Percentiles rank a stretch among this genome's conserved stretches.
Conservation (phyloP, 2,113 vertebrate genomes). For the Leucopsar rothschildi region DNA sequence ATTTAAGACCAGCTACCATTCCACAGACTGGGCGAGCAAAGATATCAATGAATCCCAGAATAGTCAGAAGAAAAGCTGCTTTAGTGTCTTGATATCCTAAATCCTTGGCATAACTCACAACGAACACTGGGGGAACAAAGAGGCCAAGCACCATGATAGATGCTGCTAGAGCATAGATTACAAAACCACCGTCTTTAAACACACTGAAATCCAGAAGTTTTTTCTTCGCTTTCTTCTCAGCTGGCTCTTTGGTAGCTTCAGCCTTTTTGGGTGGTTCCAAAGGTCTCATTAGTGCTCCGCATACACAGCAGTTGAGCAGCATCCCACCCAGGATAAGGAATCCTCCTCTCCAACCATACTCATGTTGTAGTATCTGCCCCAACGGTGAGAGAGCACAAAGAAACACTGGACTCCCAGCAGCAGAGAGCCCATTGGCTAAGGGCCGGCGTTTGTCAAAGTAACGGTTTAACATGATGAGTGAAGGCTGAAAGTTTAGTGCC, state of each 20-base stretch:
- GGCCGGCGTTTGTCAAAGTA: constrained; percentile 92
- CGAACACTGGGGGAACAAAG: constrained; percentile 93
- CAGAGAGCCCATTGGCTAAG: constrained; percentile 90
- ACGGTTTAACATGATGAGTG: constrained; percentile 94
- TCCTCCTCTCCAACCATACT: constrained; percentile 90
- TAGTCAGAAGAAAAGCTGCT: constrained; percentile 87
- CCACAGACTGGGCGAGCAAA: constrained; percentile 90
- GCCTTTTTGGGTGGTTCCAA: constrained; percentile 68
- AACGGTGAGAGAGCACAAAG: constrained; percentile 89
- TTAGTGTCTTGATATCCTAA: constrained; percentile 83
- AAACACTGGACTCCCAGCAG: constrained; percentile 91
- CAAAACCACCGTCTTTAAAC: constrained; percentile 86
- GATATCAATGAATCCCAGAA: constrained; percentile 92
- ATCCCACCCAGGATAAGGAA: constrained; percentile 92
- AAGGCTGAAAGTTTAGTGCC: constrained; percentile 94
- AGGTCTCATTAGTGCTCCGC: constrained; percentile 90
- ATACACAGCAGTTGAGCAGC: constrained; percentile 93
- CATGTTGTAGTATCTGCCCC: constrained; percentile 87
- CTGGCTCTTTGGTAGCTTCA: background rate
- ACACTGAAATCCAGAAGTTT: constrained; percentile 90
- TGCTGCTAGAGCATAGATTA: constrained; percentile 87
- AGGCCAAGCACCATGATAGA: constrained; percentile 95
- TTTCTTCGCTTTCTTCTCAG: constrained; percentile 62
- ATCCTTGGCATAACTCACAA: constrained; percentile 94
- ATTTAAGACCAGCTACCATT: constrained; percentile 82